Evolutionary conservation across 2,113 vertebrate species (phyloP).

Genomic region (Electrona antarctica): DNA sequence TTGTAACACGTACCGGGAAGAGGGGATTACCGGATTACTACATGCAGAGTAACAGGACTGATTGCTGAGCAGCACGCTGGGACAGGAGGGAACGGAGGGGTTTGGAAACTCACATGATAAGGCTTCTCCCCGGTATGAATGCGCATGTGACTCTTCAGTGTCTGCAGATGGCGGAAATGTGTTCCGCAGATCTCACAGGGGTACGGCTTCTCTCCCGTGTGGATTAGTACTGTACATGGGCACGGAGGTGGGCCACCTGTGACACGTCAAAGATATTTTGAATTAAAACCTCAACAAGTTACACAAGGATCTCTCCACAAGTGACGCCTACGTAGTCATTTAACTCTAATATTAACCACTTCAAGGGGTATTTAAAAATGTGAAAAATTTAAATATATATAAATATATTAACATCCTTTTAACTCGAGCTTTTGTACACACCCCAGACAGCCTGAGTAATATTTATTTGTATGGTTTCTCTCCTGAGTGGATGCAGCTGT

Average conservation of each 20-base stretch:
- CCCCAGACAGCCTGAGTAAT: no score
- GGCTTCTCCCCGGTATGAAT: conserved; percentile 98
- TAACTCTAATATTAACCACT: no score
- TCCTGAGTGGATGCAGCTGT: conserved; percentile 96
- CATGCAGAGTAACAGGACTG: not conserved
- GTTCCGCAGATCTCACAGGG: conserved; percentile 96
- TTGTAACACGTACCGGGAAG: conserved; percentile 11
- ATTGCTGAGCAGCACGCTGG: conserved; percentile 17
- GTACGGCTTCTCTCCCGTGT: conserved; percentile 96
- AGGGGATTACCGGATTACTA: conserved; percentile 42
- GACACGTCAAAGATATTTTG: no score
- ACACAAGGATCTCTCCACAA: no score
- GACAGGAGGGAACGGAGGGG: conserved; percentile 6
- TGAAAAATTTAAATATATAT: no score
- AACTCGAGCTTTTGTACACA: no score
- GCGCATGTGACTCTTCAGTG: conserved; percentile 95
- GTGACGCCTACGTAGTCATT: no score
- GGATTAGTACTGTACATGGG: conserved; percentile 94
- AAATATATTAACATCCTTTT: no score
- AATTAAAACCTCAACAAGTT: no score
- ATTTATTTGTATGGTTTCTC: conserved; percentile 99
- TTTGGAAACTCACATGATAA: conserved; percentile 87
- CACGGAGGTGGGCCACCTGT: conserved; percentile 95
- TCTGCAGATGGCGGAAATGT: conserved; percentile 95
- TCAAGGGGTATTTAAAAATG: no score